Base-by-base conservation (phyloP, 1,140 invertebrate genomes). In the Aphaenogaster ashmeadi region DNA sequence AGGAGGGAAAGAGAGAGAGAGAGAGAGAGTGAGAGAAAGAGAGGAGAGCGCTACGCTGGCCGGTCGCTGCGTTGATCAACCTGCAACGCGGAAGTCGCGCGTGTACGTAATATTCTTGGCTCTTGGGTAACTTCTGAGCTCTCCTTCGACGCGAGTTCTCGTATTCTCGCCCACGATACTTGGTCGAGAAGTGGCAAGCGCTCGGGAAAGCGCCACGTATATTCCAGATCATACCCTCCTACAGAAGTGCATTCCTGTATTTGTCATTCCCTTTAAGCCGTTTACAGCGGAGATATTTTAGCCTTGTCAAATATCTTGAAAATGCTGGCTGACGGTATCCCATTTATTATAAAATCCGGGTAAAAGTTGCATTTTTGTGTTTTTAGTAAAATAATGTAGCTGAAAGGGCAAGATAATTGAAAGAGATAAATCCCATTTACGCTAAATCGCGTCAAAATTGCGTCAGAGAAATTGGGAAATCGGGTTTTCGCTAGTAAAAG, bases 61-160 rank as follows among this genome's bases (percentile, higher is more conserved):
- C 50, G 47, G 62, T 69, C 80, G 88, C 27, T 44, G 52, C 80
- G 80, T 90, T 91, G 92, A 93, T 93, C 92, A 93, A 93, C 90
- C 91, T 93, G 92, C 91, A 94, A 94, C 93, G 92, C 93, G 93
- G 94, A 94, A 94, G 93, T 94, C 87, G 86, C 87, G 81, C 85
- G 50, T 80, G 80, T 92, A 93, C 93, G 93, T 93, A 94, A 94
- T 91, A 89, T 91, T 90, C 90, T 74, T 21, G 87, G 71, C 81
- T 89, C 90, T 93, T 94, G 91, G 80, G 93, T 92, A 94, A 93
- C 87, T 21, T 58, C 38, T 18, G 74, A 86, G 81, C 83, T 88
- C 85, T 89, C 78, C 78, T 74, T 75, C 86, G 74, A 80, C 36
- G 62, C 56, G 60, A 75, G 75, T 62, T 89, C 58, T 9, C 75